Conservation (phyloP, 1,140 invertebrate species). For the Choristoneura fumiferana region DNA sequence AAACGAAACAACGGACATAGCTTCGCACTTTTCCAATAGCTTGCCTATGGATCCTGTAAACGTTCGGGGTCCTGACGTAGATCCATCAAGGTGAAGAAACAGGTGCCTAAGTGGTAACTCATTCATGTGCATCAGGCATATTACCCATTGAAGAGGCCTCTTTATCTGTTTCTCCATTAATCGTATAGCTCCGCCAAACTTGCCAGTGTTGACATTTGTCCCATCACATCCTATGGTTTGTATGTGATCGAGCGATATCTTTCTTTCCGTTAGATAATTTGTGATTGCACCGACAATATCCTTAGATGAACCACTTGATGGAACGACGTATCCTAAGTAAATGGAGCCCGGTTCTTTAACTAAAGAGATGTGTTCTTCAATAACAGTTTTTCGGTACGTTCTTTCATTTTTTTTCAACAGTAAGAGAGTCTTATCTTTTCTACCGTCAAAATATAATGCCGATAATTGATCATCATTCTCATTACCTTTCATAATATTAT, state of each 20-base stretch:
- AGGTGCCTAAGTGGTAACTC: conserved; percentile 46
- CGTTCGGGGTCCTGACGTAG: conserved; percentile 36
- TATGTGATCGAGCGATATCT: no score
- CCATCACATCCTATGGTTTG: no score
- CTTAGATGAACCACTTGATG: not conserved
- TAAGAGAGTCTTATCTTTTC: not conserved
- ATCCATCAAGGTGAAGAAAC: conserved; percentile 41
- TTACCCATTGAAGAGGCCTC: conserved; percentile 35
- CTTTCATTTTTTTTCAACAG: not conserved
- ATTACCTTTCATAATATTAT: no score
- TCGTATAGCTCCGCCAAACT: conserved; percentile 35
- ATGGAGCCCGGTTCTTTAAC: not conserved
- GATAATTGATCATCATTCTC: no score
- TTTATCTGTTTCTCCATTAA: conserved; percentile 20
- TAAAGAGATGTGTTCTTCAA: conserved; percentile 5
- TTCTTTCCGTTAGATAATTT: no score
- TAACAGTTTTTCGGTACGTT: not conserved
- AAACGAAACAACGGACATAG: not conserved
- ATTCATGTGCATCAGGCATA: conserved; percentile 47
- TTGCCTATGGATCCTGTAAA: conserved; percentile 41
- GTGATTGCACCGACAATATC: not conserved
- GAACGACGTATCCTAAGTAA: not conserved
- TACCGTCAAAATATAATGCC: no score
- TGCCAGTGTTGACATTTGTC: conserved; percentile 44
- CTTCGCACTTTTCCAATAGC: conserved; percentile 27